phyloP scores from a whole-genome alignment of 2,113 vertebrate genomes.

The Panthera tigris region DNA sequence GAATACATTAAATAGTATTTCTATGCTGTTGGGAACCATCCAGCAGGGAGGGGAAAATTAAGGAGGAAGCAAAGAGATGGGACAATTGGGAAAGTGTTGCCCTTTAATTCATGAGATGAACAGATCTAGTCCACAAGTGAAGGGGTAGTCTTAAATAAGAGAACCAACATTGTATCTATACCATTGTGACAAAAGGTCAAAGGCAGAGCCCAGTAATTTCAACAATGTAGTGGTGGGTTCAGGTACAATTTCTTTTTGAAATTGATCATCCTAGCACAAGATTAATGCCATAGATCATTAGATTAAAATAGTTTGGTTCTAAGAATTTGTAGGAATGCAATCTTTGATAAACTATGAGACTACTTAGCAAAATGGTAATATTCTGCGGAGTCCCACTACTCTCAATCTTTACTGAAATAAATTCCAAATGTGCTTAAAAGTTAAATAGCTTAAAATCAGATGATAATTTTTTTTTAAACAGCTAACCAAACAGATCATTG shows the following conservation, averaged over 20 bases:
- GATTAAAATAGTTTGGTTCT: background rate
- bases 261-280: background rate
- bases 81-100: background rate
- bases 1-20: background rate
- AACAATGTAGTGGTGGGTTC: background rate
- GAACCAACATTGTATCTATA: background rate
- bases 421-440: background rate
- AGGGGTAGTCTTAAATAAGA: background rate
- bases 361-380: background rate
- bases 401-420: background rate
- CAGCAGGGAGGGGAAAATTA: background rate
- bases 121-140: too few species aligned
- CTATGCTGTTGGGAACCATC: background rate
- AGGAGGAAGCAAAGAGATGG: background rate
- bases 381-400: background rate
- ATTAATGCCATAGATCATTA: background rate
- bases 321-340: background rate
- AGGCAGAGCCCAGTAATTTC: background rate
- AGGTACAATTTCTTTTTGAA: background rate
- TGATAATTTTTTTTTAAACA: background rate
- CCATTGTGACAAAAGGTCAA: background rate
- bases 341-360: conserved; percentile 6
- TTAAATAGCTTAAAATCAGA: conserved; percentile 13
- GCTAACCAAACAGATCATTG: background rate
- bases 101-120: background rate